These are phyloP conservation scores for Mus musculus DNA, from an alignment of 2,113 vertebrate genomes.

Conservation along the genomic window GRCm39 chr17:75481501-75482000, in stretches of 20 bases:
- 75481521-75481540: slow-evolving; percentile 7
- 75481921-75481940: rapidly evolving
- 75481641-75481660: slow-evolving; percentile 65
- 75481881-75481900: neutral
- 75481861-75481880: neutral
- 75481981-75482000: neutral
- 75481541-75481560: neutral
- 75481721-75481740: slow-evolving; percentile 1
- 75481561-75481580: slow-evolving; percentile 62
- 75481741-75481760: slow-evolving; percentile 18
- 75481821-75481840: neutral
- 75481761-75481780: slow-evolving; percentile 47
- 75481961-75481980: neutral
- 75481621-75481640: slow-evolving; percentile 58
- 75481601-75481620: slow-evolving; percentile 55
- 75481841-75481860: neutral
- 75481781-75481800: neutral
- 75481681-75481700: neutral
- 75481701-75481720: neutral
- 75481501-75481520: neutral
- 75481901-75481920: neutral
- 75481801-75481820: neutral
- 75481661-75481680: slow-evolving; percentile 54
- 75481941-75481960: neutral
- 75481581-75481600: neutral